These are phyloP conservation scores for Crocodylus rhombifer DNA, from an alignment of 2,797 vertebrate genomes.

Conservation along the genomic window DNA sequence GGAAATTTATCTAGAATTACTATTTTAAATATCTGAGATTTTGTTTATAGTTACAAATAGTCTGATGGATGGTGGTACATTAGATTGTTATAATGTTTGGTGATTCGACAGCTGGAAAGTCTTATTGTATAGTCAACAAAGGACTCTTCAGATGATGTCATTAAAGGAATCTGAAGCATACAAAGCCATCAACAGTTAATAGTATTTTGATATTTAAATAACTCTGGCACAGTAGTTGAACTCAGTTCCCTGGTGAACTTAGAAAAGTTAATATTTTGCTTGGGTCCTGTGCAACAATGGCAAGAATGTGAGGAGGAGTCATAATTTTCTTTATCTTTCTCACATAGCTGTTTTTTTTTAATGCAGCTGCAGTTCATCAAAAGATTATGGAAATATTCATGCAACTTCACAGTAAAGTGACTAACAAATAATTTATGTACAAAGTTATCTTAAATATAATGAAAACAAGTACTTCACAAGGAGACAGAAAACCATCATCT, in stretches of 20 bases:
- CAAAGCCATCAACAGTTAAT: background rate
- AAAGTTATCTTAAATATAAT: background rate
- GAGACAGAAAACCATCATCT: background rate
- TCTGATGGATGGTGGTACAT: background rate
- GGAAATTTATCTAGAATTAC: background rate
- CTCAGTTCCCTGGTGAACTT: background rate
- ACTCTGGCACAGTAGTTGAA: background rate
- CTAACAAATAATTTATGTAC: background rate
- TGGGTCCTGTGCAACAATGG: background rate
- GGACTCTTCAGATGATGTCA: background rate
- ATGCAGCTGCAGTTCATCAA: background rate
- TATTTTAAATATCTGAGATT: background rate
- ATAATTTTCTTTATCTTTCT: background rate
- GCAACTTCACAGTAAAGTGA: background rate
- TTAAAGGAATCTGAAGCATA: background rate
- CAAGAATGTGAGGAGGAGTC: background rate
- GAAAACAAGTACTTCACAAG: background rate
- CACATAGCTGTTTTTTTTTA: background rate
- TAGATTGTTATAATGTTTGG: background rate
- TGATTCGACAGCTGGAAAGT: background rate
- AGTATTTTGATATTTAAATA: background rate
- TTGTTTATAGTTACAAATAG: background rate
- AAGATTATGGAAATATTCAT: background rate
- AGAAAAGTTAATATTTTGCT: background rate
- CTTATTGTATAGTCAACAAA: background rate